Base-by-base conservation (phyloP, 2,888 invertebrate genomes). In the Elmis aenea region DNA sequence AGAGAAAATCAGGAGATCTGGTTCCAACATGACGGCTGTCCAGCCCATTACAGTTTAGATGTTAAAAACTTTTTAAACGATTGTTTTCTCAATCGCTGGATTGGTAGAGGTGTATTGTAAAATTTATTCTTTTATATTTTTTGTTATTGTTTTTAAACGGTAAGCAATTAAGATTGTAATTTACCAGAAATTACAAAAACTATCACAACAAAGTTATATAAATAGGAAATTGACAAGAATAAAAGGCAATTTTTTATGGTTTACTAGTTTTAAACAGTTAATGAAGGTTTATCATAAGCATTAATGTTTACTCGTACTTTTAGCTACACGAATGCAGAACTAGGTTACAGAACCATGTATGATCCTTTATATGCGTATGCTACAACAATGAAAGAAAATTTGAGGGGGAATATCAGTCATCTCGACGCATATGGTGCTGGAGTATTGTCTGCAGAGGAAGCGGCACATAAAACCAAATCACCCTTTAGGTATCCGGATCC, bases 321-420 rank as follows among this genome's bases (percentile, higher is more conserved):
- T 58, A 75, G 71, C 55, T 82, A 83, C 59, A 78, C 81, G 21
- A 73, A 75, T 42, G 79, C 79, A 1, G 67, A 70, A 44, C 67
- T 72, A 22, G 82, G 82, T 1, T 76, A 81, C 48, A 68, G 80
- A 45, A 82, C 83, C 6, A 74, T 85, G 78, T 79, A 79, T 45
- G 66, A 65, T 48, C 61, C 67, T 14, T 47, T 71, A 18, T 45
- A 51, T 24, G 49, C 53, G 8, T 62, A 59, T 14, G 50, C 57
- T 22, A 36, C 32, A 20, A 44, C 48, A 8, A 46, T 65, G 8
- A 46, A 50, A 40, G 42, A 55, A 10, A 44, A 52, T 26, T 46
- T 59, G 3, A 36, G 46, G n/a, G 39, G 26, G 3, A 51, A 48
- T 6, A 29, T 36, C 22, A 35, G 56, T 26, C 50, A 49, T 13